Base-by-base conservation (phyloP, 2,113 vertebrate genomes). In the Neodontobutis hainanensis region DNA sequence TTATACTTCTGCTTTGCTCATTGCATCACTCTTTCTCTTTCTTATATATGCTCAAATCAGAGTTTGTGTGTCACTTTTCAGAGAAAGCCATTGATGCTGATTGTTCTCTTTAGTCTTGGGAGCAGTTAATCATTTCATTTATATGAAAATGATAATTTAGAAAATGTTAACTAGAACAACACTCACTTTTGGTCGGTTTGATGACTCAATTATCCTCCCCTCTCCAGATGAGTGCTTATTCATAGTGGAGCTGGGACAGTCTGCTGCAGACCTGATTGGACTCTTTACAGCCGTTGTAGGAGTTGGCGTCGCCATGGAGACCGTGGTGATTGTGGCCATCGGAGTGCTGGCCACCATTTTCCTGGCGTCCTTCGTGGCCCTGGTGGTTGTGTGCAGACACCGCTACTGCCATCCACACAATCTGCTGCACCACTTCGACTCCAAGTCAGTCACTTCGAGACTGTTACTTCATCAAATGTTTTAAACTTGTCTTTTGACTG, bases 311-410 rank as follows among this genome's bases (percentile, higher is more conserved):
- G 67, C 81, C 90, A 99, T 99, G 97, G 97, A 98, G 92, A 97
- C 95, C 0, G 97, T 98, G 70, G 97, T 98, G 90, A 98, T 99
- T 0, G 94, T 98, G 61, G 97, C 96, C 84, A 98, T 98, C 1
- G 95, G 96, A 10, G 95, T 98, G 66, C 78, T 98, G 88, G 95
- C 96, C 80, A 96, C 96, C 87, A 95, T 99, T 78, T 99, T 99
- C 83, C 91, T 99, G 92, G 96, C 96, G 0, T 98, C 97, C 0
- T 96, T 99, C 1, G 86, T 95, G 68, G 96, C 96, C 0, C 92
- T 99, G 89, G 95, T 99, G 79, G 92, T 96, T 66, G 95, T 98
- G 35, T 98, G 97, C 81, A 84, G 96, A 68, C 97, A 98, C 50
- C 94, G 96, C 8, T 98, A 98, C 90, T 97, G 97, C 87, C 95